Percentiles rank a stretch among this genome's conserved stretches.
These are phyloP conservation scores for Tridacna gigas DNA, from an alignment of 2,888 invertebrate genomes.

Conservation along the genomic window DNA sequence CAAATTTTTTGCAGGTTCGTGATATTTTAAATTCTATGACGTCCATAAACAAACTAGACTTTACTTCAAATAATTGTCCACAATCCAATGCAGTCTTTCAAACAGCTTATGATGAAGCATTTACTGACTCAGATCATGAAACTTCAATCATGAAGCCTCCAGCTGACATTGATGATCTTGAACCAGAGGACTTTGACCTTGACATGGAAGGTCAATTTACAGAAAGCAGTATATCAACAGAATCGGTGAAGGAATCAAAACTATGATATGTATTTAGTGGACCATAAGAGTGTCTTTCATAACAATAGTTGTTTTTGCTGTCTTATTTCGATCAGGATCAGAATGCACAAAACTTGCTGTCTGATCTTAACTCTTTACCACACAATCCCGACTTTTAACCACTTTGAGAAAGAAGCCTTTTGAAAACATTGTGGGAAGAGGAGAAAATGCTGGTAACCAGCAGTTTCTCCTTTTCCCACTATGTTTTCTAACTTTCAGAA, in stretches of 20 bases:
- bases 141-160: conserved; percentile 43
- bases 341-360: too few species aligned
- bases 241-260: conserved; percentile 11
- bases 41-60: conserved; percentile 71
- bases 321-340: too few species aligned
- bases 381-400: too few species aligned
- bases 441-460: too few species aligned
- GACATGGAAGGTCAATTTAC: conserved; percentile 5
- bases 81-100: not conserved
- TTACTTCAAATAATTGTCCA: conserved; percentile 22
- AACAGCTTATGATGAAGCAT: conserved; percentile 35
- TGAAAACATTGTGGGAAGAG: too few species aligned
- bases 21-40: conserved; percentile 72
- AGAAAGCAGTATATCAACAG: not conserved
- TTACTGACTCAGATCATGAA: conserved; percentile 57
- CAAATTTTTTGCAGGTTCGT: conserved; percentile 68
- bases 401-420: too few species aligned
- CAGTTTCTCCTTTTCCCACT: too few species aligned
- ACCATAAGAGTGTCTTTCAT: too few species aligned
- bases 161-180: conserved; percentile 37
- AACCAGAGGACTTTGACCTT: conserved; percentile 49
- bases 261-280: not conserved
- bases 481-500: too few species aligned
- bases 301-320: too few species aligned
- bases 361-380: too few species aligned